Evolutionary conservation across 2,888 invertebrate species (phyloP).

Genomic region (Andrena bicolor): DNA sequence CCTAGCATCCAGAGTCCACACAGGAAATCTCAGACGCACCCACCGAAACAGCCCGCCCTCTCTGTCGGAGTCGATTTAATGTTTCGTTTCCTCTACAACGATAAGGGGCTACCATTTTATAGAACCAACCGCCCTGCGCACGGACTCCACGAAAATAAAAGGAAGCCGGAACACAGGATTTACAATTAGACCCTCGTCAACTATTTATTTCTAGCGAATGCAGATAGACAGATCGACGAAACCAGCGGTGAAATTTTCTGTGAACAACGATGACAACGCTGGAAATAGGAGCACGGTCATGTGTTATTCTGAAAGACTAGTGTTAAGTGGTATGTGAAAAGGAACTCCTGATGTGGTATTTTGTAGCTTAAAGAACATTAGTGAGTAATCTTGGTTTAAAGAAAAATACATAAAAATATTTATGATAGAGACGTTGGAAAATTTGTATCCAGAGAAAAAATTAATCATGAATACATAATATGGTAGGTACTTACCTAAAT

Average conservation of each 20-base stretch:
- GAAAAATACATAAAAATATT: too few relatives aligned
- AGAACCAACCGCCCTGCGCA: constrained; percentile 60
- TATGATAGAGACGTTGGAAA: too few relatives aligned
- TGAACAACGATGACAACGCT: neutral
- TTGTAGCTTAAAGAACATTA: too few relatives aligned
- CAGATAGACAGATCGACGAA: neutral
- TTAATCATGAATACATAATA: too few relatives aligned
- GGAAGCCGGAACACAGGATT: constrained; percentile 29
- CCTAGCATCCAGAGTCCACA: constrained; percentile 79
- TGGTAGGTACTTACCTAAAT: too few relatives aligned
- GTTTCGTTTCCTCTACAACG: constrained; percentile 82
- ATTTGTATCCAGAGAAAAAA: too few relatives aligned
- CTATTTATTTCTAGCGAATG: neutral
- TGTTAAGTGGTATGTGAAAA: too few relatives aligned
- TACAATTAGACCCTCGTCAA: constrained; percentile 58
- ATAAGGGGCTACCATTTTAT: constrained; percentile 82
- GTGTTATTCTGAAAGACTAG: too few relatives aligned
- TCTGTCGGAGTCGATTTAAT: constrained; percentile 82
- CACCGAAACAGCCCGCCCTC: constrained; percentile 83
- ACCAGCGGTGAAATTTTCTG: neutral
- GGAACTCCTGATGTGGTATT: too few relatives aligned
- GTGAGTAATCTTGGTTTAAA: too few relatives aligned
- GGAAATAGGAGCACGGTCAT: constrained; percentile 16
- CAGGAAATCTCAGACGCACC: constrained; percentile 85
- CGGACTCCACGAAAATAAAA: constrained; percentile 48